A percentile compares a stretch with the other conserved stretches of the same genome.
Conservation (phyloP, 2,888 invertebrate genomes). For the Phania funesta region DNA sequence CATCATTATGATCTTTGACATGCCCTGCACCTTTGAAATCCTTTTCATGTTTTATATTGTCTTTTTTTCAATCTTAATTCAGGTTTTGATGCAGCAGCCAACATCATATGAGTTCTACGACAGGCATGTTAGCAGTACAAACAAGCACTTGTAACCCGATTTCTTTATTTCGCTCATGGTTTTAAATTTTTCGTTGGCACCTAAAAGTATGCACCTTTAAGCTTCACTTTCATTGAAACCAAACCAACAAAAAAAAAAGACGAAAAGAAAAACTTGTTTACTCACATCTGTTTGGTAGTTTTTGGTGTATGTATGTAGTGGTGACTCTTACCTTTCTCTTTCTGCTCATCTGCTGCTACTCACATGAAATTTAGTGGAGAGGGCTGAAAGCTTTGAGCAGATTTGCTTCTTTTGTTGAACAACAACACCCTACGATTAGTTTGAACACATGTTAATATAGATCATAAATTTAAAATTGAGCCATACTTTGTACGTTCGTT, state of each 20-base stretch:
- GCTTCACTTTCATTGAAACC: constrained; percentile 51
- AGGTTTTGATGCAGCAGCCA: neutral
- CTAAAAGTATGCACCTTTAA: constrained; percentile 63
- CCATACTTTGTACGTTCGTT: constrained; percentile 37
- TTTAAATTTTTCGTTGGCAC: constrained; percentile 38
- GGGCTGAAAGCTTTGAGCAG: neutral
- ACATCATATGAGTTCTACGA: constrained; percentile 27
- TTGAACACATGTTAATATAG: constrained; percentile 63
- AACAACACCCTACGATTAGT: constrained; percentile 62
- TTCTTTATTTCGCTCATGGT: constrained; percentile 14
- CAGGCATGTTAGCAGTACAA: neutral
- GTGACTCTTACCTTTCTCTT: neutral
- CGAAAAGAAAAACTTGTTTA: neutral
- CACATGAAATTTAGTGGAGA: neutral
- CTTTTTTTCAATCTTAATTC: neutral
- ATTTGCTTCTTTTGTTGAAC: constrained; percentile 20
- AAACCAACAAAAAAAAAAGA: neutral
- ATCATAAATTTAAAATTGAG: constrained; percentile 64
- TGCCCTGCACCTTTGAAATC: neutral
- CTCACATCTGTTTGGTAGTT: neutral
- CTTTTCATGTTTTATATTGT: neutral
- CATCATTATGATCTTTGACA: constrained; percentile 12
- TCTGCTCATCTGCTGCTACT: neutral
- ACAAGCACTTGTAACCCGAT: constrained; percentile 43
- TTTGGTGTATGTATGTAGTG: neutral